Evolutionary conservation across 2,888 invertebrate genomes (phyloP), one percentile per base, ranked within the genome.

Genomic region (Papilio gigon): DNA sequence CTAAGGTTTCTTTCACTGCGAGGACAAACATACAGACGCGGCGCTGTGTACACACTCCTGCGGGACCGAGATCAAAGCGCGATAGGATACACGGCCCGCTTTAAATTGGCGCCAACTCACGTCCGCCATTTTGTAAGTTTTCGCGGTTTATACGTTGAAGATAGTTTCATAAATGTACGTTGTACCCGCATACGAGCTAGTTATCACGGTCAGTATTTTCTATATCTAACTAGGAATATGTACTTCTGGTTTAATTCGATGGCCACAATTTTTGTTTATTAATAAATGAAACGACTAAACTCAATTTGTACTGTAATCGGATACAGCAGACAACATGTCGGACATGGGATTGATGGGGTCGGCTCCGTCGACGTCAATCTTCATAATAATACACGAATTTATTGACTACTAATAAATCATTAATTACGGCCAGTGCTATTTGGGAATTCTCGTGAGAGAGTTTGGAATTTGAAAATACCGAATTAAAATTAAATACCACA

Each of bases 41-140:
- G 71, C 74, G 65, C 72, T 71, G 72, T 71, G 74, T 84, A 90
- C 89, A 90, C 90, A 89, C 90, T 90, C 85, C 83, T 72, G 74
- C 73, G 71, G 79, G 80, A 82, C 78, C 58, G 87, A 90, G 90
- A 90, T 90, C 90, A 91, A 90, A 91, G 90, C 80, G 82, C 88
- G 91, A 91, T 91, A 91, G 80, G 83, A 89, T 89, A 87, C 85
- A 86, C 80, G 75, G 81, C 82, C 77, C 77, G 77, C 84, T 88
- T 86, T 90, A 90, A 91, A 90, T 91, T 91, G 90, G 90, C 88
- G 90, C 88, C 90, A 90, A 89, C 86, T 84, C 73, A 81, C 81
- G 78, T 77, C 83, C 87, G 88, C 89, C 88, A 89, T 90, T 88
- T 89, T 88, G 86, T 84, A 85, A 76, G 79, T 81, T 81, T 84